Evolutionary conservation across 1,140 invertebrate genomes (phyloP), one percentile per base, ranked within the genome.

Genomic region (Cotesia typhae): DNA sequence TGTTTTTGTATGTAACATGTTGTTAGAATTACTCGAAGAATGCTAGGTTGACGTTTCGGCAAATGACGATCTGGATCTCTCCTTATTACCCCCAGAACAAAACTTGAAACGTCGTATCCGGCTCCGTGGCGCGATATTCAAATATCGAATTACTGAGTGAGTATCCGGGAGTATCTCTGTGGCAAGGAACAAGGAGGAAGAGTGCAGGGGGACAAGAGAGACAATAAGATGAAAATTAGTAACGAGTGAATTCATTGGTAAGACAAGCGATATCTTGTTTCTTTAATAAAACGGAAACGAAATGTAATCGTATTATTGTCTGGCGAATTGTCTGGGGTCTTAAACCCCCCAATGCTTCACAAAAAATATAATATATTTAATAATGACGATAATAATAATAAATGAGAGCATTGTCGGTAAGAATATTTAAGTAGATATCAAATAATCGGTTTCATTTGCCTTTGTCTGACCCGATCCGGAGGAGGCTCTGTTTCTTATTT

Each of bases 261-360:
- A 60, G 66, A 47, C 66, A 53, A 53, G 74, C 83, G 76, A 84
- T 87, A 87, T 87, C 85, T 84, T 86, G 82, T 87, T 87, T 86
- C 86, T 83, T 85, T 87, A 86, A 87, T 87, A 86, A 47, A 87
- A 87, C 86, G 86, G 86, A 87, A 87, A 86, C 82, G 82, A 79
- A 86, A 83, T 79, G 82, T 87, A 87, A 87, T 87, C 86, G 85
- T 86, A 87, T 87, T 87, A 87, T 87, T 85, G 82, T 85, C 86
- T 80, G 79, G 75, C 77, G 74, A 82, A 66, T 57, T 55, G 2
- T 63, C 17, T 41, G 36, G 14, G 41, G 52, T 66, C 37, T 20
- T 5, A 51, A 9, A 67, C 66, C 41, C 53, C 35, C 57, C 28
- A 28, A 28, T 28, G 28, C 28, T 28, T 28, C 28, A 28, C 1